Evolutionary conservation across 2,888 invertebrate genomes (phyloP), one percentile per base, ranked within the genome.

Genomic region (Spatulosminthurus flaviceps): DNA sequence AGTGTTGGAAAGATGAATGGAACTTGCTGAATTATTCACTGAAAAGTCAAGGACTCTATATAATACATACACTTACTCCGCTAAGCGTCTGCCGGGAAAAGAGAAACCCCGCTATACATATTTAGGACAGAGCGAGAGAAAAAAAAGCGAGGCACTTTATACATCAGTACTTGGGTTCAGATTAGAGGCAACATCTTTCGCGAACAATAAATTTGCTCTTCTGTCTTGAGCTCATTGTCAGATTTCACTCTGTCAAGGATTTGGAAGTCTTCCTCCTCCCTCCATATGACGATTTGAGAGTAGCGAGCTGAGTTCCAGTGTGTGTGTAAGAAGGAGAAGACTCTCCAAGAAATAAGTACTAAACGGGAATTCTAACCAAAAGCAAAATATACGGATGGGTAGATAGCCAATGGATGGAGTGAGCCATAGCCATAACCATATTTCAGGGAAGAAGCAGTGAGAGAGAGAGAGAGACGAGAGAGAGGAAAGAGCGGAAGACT

Each of bases 131-230:
- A 29, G 69, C 24, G 16, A 28, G 28, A 29, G 29, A 29, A 60
- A 9, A 41, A 41, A 41, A 75, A 71, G 80, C 72, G 80, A 79
- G 73, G 29, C 82, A 80, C 67, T 81, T 80, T 80, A 80, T 80
- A 79, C 80, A 81, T 81, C 82, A 82, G 74, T 79, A 78, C 75
- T 79, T 61, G 22, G 43, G 74, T 69, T 76, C 67, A 79, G 80
- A 82, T 81, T 82, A 79, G 80, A 80, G 41, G 74, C 16, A 78
- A 77, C 80, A 82, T 79, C 76, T 81, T 81, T 82, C 81, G 70
- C 74, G 61, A 78, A 78, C 82, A 82, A 82, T 82, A 81, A 82
- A 81, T 81, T 81, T 79, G 11, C 78, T 77, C 78, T 80, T 80
- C 78, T 80, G 75, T 82, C 79, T 82, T 77, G 77, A 77, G 77